A percentile compares a stretch with the other conserved stretches of the same genome.
phyloP scores from a whole-genome alignment of 2,888 invertebrate genomes.

The Drosophila falleni region DNA sequence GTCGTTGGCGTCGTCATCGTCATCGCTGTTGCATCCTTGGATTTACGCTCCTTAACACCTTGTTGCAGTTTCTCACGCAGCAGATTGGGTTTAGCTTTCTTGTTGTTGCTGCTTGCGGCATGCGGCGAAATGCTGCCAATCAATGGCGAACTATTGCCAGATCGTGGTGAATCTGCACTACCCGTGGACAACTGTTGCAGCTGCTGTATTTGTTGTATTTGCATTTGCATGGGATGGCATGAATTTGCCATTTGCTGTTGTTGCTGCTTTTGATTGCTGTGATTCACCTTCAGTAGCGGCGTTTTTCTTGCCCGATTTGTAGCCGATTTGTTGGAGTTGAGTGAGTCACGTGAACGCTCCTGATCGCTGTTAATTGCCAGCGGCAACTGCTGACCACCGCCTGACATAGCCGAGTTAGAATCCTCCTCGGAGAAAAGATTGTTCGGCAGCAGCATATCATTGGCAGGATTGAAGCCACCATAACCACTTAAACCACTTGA shows the following conservation, averaged over 20 bases:
- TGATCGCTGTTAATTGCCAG: slow-evolving; percentile 86
- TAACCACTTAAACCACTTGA: slow-evolving; percentile 51
- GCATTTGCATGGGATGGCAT: slow-evolving; percentile 46
- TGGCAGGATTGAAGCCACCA: slow-evolving; percentile 72
- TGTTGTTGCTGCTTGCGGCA: slow-evolving; percentile 43
- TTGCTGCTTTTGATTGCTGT: slow-evolving; percentile 34
- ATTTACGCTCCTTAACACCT: slow-evolving; percentile 81
- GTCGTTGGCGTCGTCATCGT: slow-evolving; percentile 37
- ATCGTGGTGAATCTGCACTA: slow-evolving; percentile 59
- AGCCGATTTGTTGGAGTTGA: slow-evolving; percentile 85
- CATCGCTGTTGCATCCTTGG: slow-evolving; percentile 57
- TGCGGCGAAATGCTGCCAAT: slow-evolving; percentile 62
- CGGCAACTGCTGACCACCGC: slow-evolving; percentile 84
- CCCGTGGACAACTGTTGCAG: slow-evolving; percentile 11
- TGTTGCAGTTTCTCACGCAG: slow-evolving; percentile 83
- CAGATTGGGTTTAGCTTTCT: slow-evolving; percentile 82
- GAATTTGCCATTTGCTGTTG: slow-evolving; percentile 50
- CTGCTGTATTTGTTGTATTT: slow-evolving; percentile 30
- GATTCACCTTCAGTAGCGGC: slow-evolving; percentile 44
- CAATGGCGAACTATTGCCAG: slow-evolving; percentile 63
- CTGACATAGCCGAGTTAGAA: slow-evolving; percentile 86
- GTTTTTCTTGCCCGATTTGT: slow-evolving; percentile 68
- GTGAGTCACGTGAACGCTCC: slow-evolving; percentile 85
- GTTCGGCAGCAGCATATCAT: slow-evolving; percentile 70
- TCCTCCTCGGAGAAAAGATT: slow-evolving; percentile 84